Evolutionary conservation across 2,797 vertebrate genomes (phyloP).

Genomic region (Spinus pinus): DNA sequence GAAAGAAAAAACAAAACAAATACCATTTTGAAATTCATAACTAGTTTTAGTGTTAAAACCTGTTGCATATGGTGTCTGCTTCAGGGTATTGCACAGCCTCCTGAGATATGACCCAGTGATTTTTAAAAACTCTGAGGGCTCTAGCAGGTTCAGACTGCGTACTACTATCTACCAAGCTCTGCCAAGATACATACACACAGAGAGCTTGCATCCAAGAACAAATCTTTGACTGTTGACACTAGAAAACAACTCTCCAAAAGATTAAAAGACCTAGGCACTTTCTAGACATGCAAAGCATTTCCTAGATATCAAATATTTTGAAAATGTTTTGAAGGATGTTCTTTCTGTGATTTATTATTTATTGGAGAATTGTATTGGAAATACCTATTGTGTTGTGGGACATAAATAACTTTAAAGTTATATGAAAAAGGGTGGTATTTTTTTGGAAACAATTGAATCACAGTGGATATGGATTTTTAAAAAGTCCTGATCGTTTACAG

Average conservation of each 20-base stretch:
- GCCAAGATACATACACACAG: not conserved
- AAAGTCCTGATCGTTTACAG: not conserved
- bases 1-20: not conserved
- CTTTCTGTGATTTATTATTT: constrained; percentile 24
- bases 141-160: not conserved
- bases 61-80: not conserved
- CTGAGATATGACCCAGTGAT: not conserved
- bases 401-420: not conserved
- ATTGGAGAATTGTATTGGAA: not conserved
- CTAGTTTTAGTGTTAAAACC: not conserved
- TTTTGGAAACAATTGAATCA: not conserved
- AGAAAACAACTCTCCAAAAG: not conserved
- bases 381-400: not conserved
- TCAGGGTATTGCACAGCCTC: not conserved
- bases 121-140: not conserved
- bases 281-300: not conserved
- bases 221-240: not conserved
- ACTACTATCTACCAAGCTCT: not conserved
- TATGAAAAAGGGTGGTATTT: not conserved
- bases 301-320: not conserved
- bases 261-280: not conserved
- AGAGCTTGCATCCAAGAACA: not conserved
- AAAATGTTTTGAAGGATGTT: not conserved
- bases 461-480: constrained; percentile 9
- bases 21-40: not conserved